Evolutionary conservation across 2,797 vertebrate species (phyloP), one percentile per base, ranked within the genome.

Genomic region (Onychomys leucogaster): DNA sequence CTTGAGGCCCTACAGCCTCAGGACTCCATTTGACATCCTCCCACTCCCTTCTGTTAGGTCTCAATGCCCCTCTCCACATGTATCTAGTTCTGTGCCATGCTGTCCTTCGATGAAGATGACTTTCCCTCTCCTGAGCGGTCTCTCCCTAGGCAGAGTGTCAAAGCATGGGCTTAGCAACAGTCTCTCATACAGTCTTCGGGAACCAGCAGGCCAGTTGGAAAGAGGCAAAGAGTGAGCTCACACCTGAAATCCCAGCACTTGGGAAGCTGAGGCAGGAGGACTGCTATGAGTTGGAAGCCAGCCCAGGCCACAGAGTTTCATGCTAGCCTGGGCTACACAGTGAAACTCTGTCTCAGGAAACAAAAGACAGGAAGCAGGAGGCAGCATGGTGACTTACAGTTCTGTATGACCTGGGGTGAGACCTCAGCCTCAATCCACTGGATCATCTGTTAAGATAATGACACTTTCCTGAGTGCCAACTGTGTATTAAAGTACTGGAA

Each of bases 121-220:
- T 67, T 67, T 86, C 93, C 12, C 32, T 43, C 34, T 94, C 46
- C 76, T 37, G 34, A 4, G 57, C 57, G 32, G 13, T 73, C 52
- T 76, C 73, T 82, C 49, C 63, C 77, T 41, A 65, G 32, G 69
- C 37, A 23, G 37, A 17, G 23, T 65, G 69, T 61, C 83, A 73
- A 89, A 57, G n/a, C 27, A 43, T 25, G 12, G 29, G 49, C 63
- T 81, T 75, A 80, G 67, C n/a, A 63, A 55, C 6, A 6, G 19
- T 81, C 65, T 93, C 91, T 69, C 65, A n/a, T 57, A 78, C 95
- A 89, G 73, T 41, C 41, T 81, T 83, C 71, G 61, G 80, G 84
- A 85, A 85, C n/a, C 87, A 95, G 69, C 29, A 69, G 83, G 46
- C 19, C 85, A 55, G 23, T 52, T 75, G 73, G 94, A 89, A 96